Conservation (phyloP, 2,797 vertebrate genomes). For the Pachyuromys duprasi region DNA sequence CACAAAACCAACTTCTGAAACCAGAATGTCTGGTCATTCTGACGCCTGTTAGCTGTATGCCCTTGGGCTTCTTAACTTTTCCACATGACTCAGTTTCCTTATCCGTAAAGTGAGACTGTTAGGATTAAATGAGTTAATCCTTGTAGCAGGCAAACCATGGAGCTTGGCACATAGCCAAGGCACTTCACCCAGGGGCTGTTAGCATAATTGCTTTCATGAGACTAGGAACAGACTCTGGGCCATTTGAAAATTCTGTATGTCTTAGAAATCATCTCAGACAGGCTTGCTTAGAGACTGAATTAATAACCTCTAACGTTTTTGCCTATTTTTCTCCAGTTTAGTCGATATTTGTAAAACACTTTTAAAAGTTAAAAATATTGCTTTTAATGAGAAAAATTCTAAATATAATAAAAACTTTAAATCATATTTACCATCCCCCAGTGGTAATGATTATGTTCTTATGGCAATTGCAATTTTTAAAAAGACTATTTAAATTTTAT, state of each 20-base stretch:
- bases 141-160: neutral
- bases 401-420: neutral
- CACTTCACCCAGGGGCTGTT: neutral
- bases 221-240: neutral
- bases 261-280: neutral
- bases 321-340: neutral
- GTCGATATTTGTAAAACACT: neutral
- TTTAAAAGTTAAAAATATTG: neutral
- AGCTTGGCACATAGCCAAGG: neutral
- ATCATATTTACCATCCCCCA: neutral
- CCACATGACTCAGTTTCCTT: neutral
- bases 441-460: neutral
- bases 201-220: neutral
- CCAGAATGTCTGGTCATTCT: neutral
- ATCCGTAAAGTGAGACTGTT: neutral
- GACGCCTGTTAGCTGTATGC: neutral
- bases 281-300: neutral
- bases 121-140: slow-evolving; percentile 1
- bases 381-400: neutral
- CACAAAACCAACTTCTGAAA: neutral
- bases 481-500: neutral
- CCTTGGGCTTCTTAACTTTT: neutral
- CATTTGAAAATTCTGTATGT: neutral
- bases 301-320: neutral
- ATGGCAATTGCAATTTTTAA: neutral